Evolutionary conservation across 2,113 vertebrate species (phyloP).

Genomic region (Baryphthengus martii): DNA sequence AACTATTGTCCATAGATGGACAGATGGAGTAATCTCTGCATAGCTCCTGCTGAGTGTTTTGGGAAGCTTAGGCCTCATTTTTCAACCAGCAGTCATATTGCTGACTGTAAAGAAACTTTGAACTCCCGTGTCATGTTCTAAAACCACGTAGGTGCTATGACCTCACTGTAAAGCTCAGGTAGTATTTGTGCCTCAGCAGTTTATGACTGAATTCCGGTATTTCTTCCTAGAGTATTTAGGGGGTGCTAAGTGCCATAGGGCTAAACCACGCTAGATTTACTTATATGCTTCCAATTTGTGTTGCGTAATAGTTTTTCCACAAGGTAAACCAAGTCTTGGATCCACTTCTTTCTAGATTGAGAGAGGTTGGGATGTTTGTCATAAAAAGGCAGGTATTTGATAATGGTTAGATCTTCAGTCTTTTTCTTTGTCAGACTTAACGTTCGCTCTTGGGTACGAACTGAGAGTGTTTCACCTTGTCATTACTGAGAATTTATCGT

Average conservation of each 20-base stretch:
- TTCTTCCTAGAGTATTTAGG: not conserved
- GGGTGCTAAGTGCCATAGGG: not conserved
- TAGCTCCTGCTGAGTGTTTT: not conserved
- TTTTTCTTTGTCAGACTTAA: not conserved
- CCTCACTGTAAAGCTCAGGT: not conserved
- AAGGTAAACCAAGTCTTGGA: not conserved
- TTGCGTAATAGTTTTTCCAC: not conserved
- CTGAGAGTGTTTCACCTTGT: not conserved
- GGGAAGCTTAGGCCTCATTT: not conserved
- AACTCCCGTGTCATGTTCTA: not conserved
- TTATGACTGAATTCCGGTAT: not conserved
- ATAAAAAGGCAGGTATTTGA: not conserved
- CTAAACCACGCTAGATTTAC: not conserved
- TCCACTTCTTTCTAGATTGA: not conserved
- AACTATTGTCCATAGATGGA: too few species aligned
- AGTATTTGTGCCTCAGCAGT: not conserved
- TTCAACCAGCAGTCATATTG: not conserved
- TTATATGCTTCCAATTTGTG: accelerated
- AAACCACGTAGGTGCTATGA: not conserved
- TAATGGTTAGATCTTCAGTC: not conserved
- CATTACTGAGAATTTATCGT: not conserved
- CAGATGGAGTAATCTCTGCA: not conserved
- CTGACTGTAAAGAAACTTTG: not conserved
- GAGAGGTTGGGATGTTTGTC: not conserved
- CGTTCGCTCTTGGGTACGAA: not conserved